Evolutionary conservation across 2,888 invertebrate species (phyloP).

Genomic region (Drosophila parthenogenetica): DNA sequence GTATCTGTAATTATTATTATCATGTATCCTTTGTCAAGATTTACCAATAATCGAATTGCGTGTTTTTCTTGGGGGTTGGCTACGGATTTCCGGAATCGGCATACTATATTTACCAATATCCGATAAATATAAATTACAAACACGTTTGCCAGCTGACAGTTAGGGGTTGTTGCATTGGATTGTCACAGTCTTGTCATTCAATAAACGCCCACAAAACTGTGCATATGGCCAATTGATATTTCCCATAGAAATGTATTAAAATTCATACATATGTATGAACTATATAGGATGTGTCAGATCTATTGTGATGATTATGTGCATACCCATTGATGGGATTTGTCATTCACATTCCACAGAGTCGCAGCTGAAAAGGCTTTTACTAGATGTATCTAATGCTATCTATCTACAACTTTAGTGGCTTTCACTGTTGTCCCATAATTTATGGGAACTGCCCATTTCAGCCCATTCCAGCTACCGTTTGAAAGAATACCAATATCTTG

Average conservation of each 20-base stretch:
- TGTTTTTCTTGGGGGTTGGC: slow-evolving; percentile 53
- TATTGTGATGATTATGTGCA: slow-evolving; percentile 30
- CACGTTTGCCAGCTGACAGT: slow-evolving; percentile 49
- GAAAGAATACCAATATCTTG: slow-evolving; percentile 36
- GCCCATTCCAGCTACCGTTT: slow-evolving; percentile 62
- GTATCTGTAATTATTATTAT: slow-evolving; percentile 44
- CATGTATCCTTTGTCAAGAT: slow-evolving; percentile 44
- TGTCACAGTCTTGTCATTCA: slow-evolving; percentile 39
- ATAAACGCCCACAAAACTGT: slow-evolving; percentile 49
- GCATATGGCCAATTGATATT: slow-evolving; percentile 19
- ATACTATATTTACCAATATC: slow-evolving; percentile 55
- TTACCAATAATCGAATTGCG: slow-evolving; percentile 62
- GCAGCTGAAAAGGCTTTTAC: slow-evolving; percentile 36
- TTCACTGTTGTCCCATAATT: slow-evolving; percentile 56
- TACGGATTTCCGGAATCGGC: slow-evolving; percentile 75
- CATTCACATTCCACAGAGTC: slow-evolving; percentile 38
- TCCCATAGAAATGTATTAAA: slow-evolving; percentile 22
- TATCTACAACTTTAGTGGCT: slow-evolving; percentile 53
- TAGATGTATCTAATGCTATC: slow-evolving; percentile 10
- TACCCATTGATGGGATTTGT: slow-evolving; percentile 53
- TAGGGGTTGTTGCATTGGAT: slow-evolving; percentile 52
- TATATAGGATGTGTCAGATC: slow-evolving; percentile 27
- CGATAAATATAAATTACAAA: slow-evolving; percentile 70
- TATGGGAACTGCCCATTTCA: slow-evolving; percentile 24
- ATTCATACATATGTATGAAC: slow-evolving; percentile 32